These are phyloP conservation scores for Leucopsar rothschildi DNA, from an alignment of 2,113 vertebrate species.

Conservation along the genomic window DNA sequence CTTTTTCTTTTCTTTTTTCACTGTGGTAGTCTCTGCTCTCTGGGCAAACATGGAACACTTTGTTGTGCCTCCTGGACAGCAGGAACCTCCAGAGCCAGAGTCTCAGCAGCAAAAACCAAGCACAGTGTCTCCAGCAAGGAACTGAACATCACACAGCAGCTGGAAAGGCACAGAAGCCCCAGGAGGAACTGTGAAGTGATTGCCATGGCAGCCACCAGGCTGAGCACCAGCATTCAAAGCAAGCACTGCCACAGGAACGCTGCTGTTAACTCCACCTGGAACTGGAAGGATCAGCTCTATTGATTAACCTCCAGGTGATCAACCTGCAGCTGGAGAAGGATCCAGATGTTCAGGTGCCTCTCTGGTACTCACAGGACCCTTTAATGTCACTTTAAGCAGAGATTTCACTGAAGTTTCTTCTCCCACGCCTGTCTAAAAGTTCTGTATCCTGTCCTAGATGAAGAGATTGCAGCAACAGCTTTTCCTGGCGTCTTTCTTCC, in stretches of 20 bases:
- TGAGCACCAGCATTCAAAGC: background rate
- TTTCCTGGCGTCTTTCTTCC: background rate
- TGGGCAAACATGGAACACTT: slow-evolving; percentile 29
- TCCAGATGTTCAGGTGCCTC: background rate
- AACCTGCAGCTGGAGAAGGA: background rate
- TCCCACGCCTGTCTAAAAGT: background rate
- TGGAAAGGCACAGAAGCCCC: background rate
- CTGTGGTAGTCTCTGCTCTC: background rate
- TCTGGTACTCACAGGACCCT: background rate
- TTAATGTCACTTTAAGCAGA: background rate
- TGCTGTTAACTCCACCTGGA: background rate
- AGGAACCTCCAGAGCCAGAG: background rate
- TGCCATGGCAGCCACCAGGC: background rate
- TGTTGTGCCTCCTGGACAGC: slow-evolving; percentile 11
- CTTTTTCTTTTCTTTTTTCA: background rate
- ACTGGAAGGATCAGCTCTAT: background rate
- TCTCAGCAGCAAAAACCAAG: background rate
- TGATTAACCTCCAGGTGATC: background rate
- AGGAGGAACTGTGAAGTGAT: background rate
- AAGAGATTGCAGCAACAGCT: background rate
- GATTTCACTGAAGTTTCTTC: background rate
- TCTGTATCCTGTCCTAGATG: background rate
- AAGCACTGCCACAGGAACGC: background rate
- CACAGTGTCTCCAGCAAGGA: background rate
- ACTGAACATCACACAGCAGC: background rate